Percentiles rank a stretch among this genome's conserved stretches.
Conservation (phyloP, 2,888 invertebrate genomes). For the Venustoraphidia nigricollis region DNA sequence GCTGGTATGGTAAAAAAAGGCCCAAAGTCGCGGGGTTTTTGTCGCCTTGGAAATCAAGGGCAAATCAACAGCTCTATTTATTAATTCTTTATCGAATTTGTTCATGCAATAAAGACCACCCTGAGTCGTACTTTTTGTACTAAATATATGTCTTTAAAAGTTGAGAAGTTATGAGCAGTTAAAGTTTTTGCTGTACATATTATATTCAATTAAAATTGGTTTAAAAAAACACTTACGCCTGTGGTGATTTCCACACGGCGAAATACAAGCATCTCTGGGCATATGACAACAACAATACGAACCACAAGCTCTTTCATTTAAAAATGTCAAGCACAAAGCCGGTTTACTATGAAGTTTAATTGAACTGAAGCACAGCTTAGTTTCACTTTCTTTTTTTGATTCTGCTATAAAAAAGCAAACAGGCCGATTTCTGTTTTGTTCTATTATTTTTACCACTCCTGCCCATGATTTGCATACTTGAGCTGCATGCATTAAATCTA, state of each 20-base stretch:
- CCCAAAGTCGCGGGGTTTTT: too few relatives aligned
- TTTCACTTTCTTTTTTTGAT: background rate
- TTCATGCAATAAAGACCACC: too few relatives aligned
- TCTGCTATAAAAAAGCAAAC: constrained; percentile 1
- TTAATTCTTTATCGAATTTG: too few relatives aligned
- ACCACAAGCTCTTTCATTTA: background rate
- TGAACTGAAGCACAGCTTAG: background rate
- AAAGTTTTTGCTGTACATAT: too few relatives aligned
- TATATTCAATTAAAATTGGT: too few relatives aligned
- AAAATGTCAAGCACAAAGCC: constrained; percentile 2
- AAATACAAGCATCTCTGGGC: background rate
- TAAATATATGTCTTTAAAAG: too few relatives aligned
- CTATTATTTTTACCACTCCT: background rate
- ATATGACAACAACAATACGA: background rate
- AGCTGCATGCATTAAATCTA: constrained; percentile 2
- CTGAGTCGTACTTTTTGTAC: too few relatives aligned
- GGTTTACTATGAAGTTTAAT: background rate
- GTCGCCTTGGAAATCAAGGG: too few relatives aligned
- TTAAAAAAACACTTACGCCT: constrained; percentile 1
- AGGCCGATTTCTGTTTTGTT: background rate
- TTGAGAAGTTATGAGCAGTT: too few relatives aligned
- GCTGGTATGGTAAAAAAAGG: too few relatives aligned
- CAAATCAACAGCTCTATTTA: too few relatives aligned
- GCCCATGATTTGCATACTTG: constrained; percentile 1
- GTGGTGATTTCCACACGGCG: constrained; percentile 1